Evolutionary conservation across 2,888 invertebrate species (phyloP), one percentile per base, ranked within the genome.

Genomic region (Chrysomela aeneicollis): DNA sequence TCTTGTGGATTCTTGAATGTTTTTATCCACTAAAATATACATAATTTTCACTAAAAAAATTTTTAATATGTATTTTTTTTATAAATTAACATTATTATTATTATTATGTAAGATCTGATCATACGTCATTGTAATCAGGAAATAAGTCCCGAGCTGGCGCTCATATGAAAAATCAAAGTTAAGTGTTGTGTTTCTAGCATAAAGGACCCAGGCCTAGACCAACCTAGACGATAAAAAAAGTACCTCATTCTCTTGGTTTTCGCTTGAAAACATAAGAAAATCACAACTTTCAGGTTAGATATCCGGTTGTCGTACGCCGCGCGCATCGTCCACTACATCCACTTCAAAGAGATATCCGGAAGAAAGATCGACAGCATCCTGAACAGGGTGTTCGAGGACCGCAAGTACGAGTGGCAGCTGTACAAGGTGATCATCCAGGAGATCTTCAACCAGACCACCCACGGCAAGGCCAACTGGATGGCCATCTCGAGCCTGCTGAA

Each of bases 401-500:
- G 73, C 46, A 75, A 76, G 49, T 74, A 73, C 60, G 75, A 79
- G 59, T 81, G 80, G 74, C 78, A 81, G 58, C 67, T 84, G 21
- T 81, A 82, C 65, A 79, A 80, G 65, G 77, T 82, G 15, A 78
- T 84, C 9, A 69, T 82, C 53, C 79, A 81, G 32, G 83, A 84
- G 72, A 79, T 80, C 1, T 79, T 80, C 64, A 70, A 67, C n/a
- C 79, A 78, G 64, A 69, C 72, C 6, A 67, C 63, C 26, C 71
- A 74, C 32, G 71, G 69, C 3, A 71, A 71, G 32, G 58, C 63
- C 3, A 71, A 63, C 19, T 63, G 62, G 21, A 46, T 49, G n/a
- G 55, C 59, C 46, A 68, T 68, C 15, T 72, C 73, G 2, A 71
- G 68, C 51, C 80, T 89, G 67, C 83, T 87, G 18, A 90, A 90